A percentile compares a stretch with the other conserved stretches of the same genome.
Evolutionary conservation across 2,113 vertebrate genomes (phyloP).

Genomic region (Cacatua alba): DNA sequence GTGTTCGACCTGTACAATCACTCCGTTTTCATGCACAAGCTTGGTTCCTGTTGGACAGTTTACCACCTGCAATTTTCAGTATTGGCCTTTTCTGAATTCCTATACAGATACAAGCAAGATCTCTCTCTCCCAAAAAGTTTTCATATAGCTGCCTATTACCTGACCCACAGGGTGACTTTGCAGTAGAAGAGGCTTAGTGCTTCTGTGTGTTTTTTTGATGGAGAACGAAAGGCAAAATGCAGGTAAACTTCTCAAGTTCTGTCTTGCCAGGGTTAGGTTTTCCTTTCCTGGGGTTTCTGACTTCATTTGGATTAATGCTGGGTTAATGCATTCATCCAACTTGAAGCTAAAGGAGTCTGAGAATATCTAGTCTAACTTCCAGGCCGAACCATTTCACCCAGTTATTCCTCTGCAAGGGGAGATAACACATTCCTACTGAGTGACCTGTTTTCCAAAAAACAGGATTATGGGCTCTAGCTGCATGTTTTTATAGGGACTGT

Average conservation of each 20-base stretch:
- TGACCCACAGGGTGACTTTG: neutral
- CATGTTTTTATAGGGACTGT: too few relatives aligned
- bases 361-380: neutral
- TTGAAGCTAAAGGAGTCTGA: neutral
- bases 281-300: neutral
- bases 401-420: neutral
- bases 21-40: neutral
- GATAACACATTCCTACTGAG: neutral
- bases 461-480: neutral
- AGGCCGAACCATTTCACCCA: neutral
- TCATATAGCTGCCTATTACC: neutral
- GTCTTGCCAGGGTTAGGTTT: neutral
- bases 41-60: neutral
- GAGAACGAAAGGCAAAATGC: neutral
- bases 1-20: fast-evolving
- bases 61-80: neutral
- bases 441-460: neutral
- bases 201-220: neutral
- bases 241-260: neutral
- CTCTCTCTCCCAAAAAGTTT: neutral
- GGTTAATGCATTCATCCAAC: neutral
- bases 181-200: neutral
- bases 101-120: neutral
- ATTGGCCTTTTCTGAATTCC: neutral
- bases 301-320: neutral